These are phyloP conservation scores for Malthinus flaveolus DNA, from an alignment of 2,888 invertebrate species.

Conservation along the genomic window DNA sequence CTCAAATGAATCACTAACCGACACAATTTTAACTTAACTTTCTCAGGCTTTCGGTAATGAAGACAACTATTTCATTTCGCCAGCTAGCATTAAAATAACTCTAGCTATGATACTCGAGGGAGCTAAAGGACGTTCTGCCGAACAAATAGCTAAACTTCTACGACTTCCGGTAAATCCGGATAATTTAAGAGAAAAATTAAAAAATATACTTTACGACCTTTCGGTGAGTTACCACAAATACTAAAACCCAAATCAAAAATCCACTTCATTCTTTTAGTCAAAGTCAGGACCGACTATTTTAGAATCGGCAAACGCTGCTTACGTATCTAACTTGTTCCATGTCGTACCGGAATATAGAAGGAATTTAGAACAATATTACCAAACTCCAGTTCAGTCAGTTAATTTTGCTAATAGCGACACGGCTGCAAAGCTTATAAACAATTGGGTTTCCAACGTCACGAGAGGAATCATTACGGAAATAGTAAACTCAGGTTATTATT, in stretches of 20 bases:
- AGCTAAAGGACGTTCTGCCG: slow-evolving; percentile 60
- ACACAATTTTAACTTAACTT: background rate
- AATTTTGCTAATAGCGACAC: slow-evolving; percentile 57
- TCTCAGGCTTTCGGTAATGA: slow-evolving; percentile 37
- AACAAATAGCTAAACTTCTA: slow-evolving; percentile 61
- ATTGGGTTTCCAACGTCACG: slow-evolving; percentile 63
- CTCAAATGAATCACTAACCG: background rate
- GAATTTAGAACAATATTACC: slow-evolving; percentile 56
- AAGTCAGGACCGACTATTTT: slow-evolving; percentile 41
- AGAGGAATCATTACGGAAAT: slow-evolving; percentile 60
- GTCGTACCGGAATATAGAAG: slow-evolving; percentile 55
- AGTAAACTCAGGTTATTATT: slow-evolving; percentile 56
- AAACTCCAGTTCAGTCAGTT: slow-evolving; percentile 55
- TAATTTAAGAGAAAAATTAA: slow-evolving; percentile 23
- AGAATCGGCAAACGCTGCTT: slow-evolving; percentile 58
- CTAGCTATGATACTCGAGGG: slow-evolving; percentile 68
- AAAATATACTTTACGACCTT: slow-evolving; percentile 29
- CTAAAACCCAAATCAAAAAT: background rate
- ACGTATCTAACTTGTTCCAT: slow-evolving; percentile 54
- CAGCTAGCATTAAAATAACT: slow-evolving; percentile 66
- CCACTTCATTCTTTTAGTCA: slow-evolving; percentile 41
- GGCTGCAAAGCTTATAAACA: slow-evolving; percentile 60
- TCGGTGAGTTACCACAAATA: slow-evolving; percentile 18
- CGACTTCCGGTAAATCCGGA: slow-evolving; percentile 56
- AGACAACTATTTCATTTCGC: slow-evolving; percentile 68